Evolutionary conservation across 2,888 invertebrate genomes (phyloP).

Genomic region (Pilophorus perplexus): DNA sequence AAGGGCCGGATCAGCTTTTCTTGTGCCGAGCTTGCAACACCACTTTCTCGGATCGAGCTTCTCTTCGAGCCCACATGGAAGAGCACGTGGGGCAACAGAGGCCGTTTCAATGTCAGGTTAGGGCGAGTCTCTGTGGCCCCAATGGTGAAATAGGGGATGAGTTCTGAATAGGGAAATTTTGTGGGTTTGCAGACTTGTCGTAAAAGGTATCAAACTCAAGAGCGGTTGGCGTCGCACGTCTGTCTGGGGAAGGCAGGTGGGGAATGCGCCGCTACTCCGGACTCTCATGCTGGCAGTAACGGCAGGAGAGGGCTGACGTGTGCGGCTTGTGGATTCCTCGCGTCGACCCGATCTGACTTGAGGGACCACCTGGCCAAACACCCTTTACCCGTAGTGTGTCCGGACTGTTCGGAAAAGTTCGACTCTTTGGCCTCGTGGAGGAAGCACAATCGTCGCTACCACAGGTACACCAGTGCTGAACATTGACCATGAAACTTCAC

Average conservation of each 20-base stretch:
- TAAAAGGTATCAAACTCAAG: conserved; percentile 26
- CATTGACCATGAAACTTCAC: too few relatives aligned
- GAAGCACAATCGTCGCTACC: conserved; percentile 42
- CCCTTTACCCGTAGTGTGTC: conserved; percentile 41
- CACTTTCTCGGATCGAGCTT: conserved; percentile 42
- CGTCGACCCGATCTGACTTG: conserved; percentile 36
- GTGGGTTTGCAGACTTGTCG: conserved; percentile 16
- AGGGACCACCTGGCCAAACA: conserved; percentile 43
- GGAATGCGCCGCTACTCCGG: neutral
- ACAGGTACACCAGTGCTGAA: too few relatives aligned
- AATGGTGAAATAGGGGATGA: neutral
- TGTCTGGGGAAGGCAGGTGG: conserved; percentile 1
- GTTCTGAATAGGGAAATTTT: neutral
- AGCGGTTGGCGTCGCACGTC: conserved; percentile 11
- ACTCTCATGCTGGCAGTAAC: neutral
- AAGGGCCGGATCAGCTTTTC: conserved; percentile 41
- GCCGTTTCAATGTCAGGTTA: conserved; percentile 40
- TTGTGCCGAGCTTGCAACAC: conserved; percentile 45
- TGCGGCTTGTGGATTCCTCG: conserved; percentile 22
- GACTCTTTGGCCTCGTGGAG: conserved; percentile 42
- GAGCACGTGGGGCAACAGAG: conserved; percentile 42
- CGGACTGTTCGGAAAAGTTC: conserved; percentile 39
- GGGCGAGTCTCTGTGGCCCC: neutral
- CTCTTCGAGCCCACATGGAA: conserved; percentile 41
- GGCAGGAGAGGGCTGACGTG: conserved; percentile 20